Evolutionary conservation across 2,888 invertebrate species (phyloP).

Genomic region (Lasioglossum lativentre): DNA sequence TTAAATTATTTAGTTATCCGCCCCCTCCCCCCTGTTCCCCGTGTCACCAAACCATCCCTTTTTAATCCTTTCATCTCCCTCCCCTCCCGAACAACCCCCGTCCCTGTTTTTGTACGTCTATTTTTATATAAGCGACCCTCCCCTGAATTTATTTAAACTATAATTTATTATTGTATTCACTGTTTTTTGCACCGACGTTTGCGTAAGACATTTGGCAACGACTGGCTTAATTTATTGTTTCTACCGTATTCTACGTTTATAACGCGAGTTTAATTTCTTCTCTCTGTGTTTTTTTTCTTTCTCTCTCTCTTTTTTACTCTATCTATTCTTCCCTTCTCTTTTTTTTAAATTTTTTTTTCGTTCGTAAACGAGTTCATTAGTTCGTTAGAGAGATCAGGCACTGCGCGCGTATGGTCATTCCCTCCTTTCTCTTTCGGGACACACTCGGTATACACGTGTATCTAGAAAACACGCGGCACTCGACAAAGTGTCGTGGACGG

Average conservation of each 20-base stretch:
- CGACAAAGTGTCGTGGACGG: conserved; percentile 49
- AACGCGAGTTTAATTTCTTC: conserved; percentile 60
- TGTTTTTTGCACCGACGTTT: conserved; percentile 76
- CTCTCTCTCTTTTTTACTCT: conserved; percentile 23
- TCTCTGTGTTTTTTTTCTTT: conserved; percentile 25
- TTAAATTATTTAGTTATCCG: conserved; percentile 81
- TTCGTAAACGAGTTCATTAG: conserved; percentile 27
- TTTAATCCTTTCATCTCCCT: background rate
- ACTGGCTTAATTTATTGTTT: conserved; percentile 81
- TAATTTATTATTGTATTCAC: conserved; percentile 78
- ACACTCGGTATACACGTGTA: conserved; percentile 29
- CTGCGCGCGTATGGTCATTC: conserved; percentile 44
- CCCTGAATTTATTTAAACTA: conserved; percentile 76
- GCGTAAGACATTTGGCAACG: conserved; percentile 75
- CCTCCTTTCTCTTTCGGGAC: conserved; percentile 23
- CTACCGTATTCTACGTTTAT: conserved; percentile 72
- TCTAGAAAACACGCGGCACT: conserved; percentile 24
- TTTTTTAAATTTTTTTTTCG: background rate
- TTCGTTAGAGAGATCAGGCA: conserved; percentile 49
- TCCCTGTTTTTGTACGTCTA: conserved; percentile 77
- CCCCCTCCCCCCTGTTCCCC: conserved; percentile 5
- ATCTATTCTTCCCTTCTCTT: background rate
- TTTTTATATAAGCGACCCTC: conserved; percentile 73
- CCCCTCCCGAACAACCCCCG: background rate
- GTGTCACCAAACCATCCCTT: background rate